Base-by-base conservation (phyloP, 2,888 invertebrate genomes). In the Drosophila neotestacea region DNA sequence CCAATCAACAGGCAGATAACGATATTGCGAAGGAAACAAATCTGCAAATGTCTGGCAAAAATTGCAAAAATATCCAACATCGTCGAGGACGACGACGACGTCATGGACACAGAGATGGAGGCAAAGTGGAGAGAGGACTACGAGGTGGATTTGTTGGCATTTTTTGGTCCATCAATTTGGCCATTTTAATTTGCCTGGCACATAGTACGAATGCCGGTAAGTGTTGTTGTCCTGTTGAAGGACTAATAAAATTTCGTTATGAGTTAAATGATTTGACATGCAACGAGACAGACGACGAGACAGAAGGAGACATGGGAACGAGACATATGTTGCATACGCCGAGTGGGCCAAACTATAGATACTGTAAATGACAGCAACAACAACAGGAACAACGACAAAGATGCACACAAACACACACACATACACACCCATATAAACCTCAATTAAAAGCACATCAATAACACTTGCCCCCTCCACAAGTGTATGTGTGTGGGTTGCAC, bases 361-460 rank as follows among this genome's bases (percentile, higher is more conserved):
- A 38, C 55, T 70, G 55, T 44, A 61, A 70, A 42, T 58, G 66
- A 66, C 70, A 66, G 66, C 51, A 56, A 61, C 52, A 46, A 52
- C 47, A 46, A 50, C 30, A 30, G 30, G 0, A 30, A 30, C 30
- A 30, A 30, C 52, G 60, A 39, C 16, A 60, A 10, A 47, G 27
- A 44, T 28, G 56, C 36, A 28, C 28, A 51, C 22, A 52, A 5
- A 30, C 30, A 30, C 30, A 30, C 30, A 62, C 34, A 46, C 7
- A 34, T 27, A 47, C 13, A 38, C 22, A 34, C 42, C 62, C 51
- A 64, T 32, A 36, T 46, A 62, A 71, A 67, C 85, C 85, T 79
- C 86, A 86, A 86, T 86, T 86, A 86, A 86, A 86, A 83, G 77
- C 79, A 85, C 89, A 86, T 86, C 86, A 86, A 89, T 88, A 88